Percentiles rank a stretch among this genome's conserved stretches.
Evolutionary conservation across 2,113 vertebrate genomes (phyloP).

Genomic region (Sinocyclocheilus maitianheensis): DNA sequence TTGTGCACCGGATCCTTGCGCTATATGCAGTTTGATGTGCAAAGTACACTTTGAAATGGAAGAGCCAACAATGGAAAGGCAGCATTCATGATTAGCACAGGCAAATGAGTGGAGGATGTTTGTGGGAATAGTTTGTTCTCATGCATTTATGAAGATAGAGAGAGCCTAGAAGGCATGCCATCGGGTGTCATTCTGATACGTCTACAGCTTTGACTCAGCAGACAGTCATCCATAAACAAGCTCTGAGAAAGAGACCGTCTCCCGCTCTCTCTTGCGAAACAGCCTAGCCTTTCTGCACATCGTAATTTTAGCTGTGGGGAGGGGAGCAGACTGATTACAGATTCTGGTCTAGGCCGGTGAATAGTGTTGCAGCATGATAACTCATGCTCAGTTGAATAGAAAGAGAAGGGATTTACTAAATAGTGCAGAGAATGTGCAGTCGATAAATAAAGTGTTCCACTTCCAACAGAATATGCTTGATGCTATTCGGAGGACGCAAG

Average conservation of each 20-base stretch:
- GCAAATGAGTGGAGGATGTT: conserved; percentile 25
- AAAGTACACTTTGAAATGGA: conserved; percentile 22
- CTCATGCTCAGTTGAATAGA: conserved; percentile 20
- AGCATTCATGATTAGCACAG: conserved; percentile 41
- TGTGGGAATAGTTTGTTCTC: background rate
- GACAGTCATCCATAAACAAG: conserved; percentile 34
- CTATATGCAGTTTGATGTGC: conserved; percentile 34
- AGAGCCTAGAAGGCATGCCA: conserved; percentile 37
- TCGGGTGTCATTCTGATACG: conserved; percentile 64
- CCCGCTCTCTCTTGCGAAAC: background rate
- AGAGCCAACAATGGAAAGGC: conserved; percentile 8
- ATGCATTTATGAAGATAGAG: background rate
- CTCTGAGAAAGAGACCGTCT: conserved; percentile 4
- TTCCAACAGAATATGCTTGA: conserved; percentile 25
- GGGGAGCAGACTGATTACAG: conserved; percentile 1
- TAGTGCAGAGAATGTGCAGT: conserved; percentile 20
- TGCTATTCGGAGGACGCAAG: background rate
- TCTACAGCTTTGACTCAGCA: conserved; percentile 46
- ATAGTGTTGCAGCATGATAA: conserved; percentile 33
- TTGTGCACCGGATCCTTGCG: conserved; percentile 3
- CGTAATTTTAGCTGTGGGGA: background rate
- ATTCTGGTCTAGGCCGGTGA: conserved; percentile 4
- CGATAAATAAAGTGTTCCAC: conserved; percentile 29
- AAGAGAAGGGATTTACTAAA: conserved; percentile 24
- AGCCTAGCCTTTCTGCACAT: conserved; percentile 6